A percentile compares a stretch with the other conserved stretches of the same genome.
Evolutionary conservation across 2,113 vertebrate genomes (phyloP).

Genomic region (Tor tambroides): DNA sequence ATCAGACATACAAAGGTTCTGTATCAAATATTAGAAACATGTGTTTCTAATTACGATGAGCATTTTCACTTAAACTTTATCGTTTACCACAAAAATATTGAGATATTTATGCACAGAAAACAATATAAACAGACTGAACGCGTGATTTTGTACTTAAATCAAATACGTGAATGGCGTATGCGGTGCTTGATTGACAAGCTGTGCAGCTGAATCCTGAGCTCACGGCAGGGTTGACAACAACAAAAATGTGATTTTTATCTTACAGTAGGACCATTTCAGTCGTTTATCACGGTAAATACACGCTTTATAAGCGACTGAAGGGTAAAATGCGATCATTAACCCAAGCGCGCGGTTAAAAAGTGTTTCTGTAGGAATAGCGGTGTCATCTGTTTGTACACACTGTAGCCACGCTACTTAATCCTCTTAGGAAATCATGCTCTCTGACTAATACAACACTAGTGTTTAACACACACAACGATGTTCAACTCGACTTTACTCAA

Average conservation of each 20-base stretch:
- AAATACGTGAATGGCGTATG: not conserved
- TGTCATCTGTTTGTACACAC: conserved; percentile 56
- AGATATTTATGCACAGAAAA: not conserved
- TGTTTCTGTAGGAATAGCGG: not conserved
- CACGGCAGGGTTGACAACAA: not conserved
- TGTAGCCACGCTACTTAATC: conserved; percentile 70
- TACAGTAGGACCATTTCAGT: not conserved
- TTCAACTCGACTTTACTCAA: not conserved
- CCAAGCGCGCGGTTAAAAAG: not conserved
- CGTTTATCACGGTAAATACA: no score
- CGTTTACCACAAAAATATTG: not conserved
- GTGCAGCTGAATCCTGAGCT: not conserved
- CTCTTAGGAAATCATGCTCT: conserved; percentile 77
- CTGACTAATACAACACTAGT: conserved; percentile 58
- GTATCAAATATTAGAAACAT: no score
- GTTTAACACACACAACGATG: not conserved
- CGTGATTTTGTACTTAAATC: not conserved
- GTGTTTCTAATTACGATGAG: not conserved
- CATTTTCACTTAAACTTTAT: not conserved
- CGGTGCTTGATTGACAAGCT: conserved; percentile 1
- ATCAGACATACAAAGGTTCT: not conserved
- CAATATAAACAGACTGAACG: not conserved
- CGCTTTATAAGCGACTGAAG: not conserved
- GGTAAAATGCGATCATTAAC: not conserved
- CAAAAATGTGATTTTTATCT: not conserved